Evolutionary conservation across 2,113 vertebrate species (phyloP).

Genomic region (Ceyx cyanopectus): DNA sequence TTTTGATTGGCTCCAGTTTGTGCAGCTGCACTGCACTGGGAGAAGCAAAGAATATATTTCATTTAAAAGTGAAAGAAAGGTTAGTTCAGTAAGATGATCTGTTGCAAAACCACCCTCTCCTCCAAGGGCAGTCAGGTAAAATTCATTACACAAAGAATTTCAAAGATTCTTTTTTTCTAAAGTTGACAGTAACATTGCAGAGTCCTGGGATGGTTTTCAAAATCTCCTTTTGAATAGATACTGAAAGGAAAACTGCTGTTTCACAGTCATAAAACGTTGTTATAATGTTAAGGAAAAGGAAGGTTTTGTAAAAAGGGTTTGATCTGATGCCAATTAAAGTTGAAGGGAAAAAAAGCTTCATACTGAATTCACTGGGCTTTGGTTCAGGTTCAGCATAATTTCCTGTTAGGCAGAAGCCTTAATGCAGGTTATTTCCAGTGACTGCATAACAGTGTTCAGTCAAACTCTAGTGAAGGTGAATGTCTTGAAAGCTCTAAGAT

Average conservation of each 20-base stretch:
- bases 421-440: constrained; percentile 38
- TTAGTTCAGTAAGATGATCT: constrained; percentile 62
- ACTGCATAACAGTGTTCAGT: not conserved
- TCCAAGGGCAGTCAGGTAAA: constrained; percentile 58
- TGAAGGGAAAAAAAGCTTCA: not conserved
- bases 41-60: constrained; percentile 62
- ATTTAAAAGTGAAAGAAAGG: constrained; percentile 55
- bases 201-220: constrained; percentile 1
- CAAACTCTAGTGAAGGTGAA: not conserved
- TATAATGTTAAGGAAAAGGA: constrained; percentile 8
- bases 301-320: not conserved
- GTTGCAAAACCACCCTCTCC: constrained; percentile 24
- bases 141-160: constrained; percentile 74
- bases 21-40: constrained; percentile 12
- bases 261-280: not conserved
- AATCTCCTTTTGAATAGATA: constrained; percentile 7
- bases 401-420: constrained; percentile 12
- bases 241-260: not conserved
- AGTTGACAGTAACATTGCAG: constrained; percentile 66
- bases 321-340: constrained; percentile 6
- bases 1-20: not conserved
- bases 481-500: not conserved
- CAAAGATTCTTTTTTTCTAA: constrained; percentile 57
- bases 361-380: constrained; percentile 7
- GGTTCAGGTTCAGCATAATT: constrained; percentile 34